Conservation (phyloP, 2,888 invertebrate species). For the Xestia rhomboidea region DNA sequence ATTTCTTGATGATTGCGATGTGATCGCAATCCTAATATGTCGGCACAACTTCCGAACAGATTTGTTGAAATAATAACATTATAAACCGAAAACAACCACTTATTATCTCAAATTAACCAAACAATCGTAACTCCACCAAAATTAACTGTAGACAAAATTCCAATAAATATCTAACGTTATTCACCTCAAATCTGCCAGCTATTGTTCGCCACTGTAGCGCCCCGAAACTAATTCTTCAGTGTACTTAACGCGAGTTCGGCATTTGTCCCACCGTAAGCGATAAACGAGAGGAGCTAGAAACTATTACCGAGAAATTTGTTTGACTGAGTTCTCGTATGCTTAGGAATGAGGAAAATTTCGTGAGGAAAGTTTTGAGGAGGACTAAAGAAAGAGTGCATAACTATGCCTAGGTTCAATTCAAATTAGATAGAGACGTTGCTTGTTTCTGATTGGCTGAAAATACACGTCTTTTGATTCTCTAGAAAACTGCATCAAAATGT, state of each 20-base stretch:
- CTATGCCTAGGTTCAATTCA: too few relatives aligned
- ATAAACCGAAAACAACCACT: neutral
- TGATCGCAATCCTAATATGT: neutral
- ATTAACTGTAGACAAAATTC: slow-evolving; percentile 12
- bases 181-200: slow-evolving; percentile 16
- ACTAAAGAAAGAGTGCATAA: too few relatives aligned
- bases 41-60: neutral
- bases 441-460: too few relatives aligned
- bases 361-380: neutral
- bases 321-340: neutral
- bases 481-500: too few relatives aligned
- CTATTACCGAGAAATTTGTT: neutral
- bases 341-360: neutral
- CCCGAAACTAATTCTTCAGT: slow-evolving; percentile 13
- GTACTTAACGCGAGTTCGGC: slow-evolving; percentile 15
- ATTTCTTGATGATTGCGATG: too few relatives aligned
- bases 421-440: too few relatives aligned
- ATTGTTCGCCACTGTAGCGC: neutral
- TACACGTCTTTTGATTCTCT: too few relatives aligned
- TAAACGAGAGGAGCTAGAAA: neutral
- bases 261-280: neutral
- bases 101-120: slow-evolving; percentile 12
- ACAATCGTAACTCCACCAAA: slow-evolving; percentile 7
- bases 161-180: slow-evolving; percentile 38
- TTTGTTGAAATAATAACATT: neutral